Conservation (phyloP, 1,140 invertebrate genomes). For the Platorchestia sp. region DNA sequence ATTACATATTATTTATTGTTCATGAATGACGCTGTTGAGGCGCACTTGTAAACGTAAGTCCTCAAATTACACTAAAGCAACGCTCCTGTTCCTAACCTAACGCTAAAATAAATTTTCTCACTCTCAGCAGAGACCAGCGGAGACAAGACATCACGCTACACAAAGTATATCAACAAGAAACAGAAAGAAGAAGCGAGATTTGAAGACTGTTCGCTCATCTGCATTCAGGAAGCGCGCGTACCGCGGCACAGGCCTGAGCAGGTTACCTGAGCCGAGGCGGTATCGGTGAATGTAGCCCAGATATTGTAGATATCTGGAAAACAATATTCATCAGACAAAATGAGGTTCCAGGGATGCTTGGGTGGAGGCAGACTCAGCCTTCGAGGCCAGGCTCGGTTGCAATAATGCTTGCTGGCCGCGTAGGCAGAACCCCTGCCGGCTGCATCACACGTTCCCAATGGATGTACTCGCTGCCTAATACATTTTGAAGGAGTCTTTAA, state of each 20-base stretch:
- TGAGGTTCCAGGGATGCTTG: conserved; percentile 46
- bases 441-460: not conserved
- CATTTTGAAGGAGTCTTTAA: too few species aligned
- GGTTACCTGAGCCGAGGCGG: conserved; percentile 37
- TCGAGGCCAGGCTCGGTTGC: not conserved
- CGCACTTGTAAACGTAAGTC: not conserved
- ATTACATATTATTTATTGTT: not conserved
- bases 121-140: not conserved
- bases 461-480: not conserved
- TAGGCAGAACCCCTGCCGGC: not conserved
- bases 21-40: not conserved
- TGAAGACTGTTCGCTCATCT: not conserved
- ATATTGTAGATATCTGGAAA: conserved; percentile 52
- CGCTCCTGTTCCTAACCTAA: not conserved
- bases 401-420: conserved; percentile 21
- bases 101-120: not conserved
- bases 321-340: conserved; percentile 48
- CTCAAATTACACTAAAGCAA: not conserved
- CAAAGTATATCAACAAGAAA: not conserved
- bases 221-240: not conserved
- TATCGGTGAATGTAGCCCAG: conserved; percentile 47
- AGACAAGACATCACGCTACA: not conserved
- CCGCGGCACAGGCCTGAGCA: not conserved
- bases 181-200: not conserved
- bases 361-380: not conserved